Evolutionary conservation across 2,113 vertebrate species (phyloP), one percentile per base, ranked within the genome.

Genomic region (Acrocephalus kingi): DNA sequence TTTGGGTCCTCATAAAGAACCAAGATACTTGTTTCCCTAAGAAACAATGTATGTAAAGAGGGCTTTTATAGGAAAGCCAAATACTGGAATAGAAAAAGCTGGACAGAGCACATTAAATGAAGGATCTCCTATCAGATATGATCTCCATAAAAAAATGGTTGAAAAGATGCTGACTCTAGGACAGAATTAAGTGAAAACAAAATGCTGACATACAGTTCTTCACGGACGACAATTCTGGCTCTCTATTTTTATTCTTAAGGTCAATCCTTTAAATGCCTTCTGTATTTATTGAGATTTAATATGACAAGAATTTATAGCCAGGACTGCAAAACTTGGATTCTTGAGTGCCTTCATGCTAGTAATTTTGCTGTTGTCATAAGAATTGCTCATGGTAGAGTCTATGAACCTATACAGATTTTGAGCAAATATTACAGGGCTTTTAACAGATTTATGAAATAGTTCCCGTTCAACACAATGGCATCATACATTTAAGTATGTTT

Each of bases 151-250:
- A 89, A 62, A 94, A 75, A 56, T 4, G 16, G 20, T 37, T 75
- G 66, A 68, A 91, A 87, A 87, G 9, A 43, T 76, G 77, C 84
- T 93, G 69, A 83, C 66, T 61, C 15, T 37, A 37, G 35, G n/a
- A 78, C 17, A 71, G 5, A 89, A 85, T 72, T 63, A 89, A 93
- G 45, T 72, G 73, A 54, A 94, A 95, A 80, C 58, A 82, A 92
- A 95, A 84, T 91, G 62, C 87, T 79, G 61, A 92, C 62, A 41
- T 94, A 73, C 37, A 89, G 37, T 68, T 89, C 77, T 91, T 76
- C 37, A 68, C 13, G 7, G 62, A 89, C 80, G 63, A 91, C 75
- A 76, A 30, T 80, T 87, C 69, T 33, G 35, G 10, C 49, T 75
- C 56, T 78, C 86, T 74, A 33, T 87, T 92, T 95, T 84, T 71